Conservation (phyloP, 2,113 vertebrate genomes). For the Charadrius vociferus region DNA sequence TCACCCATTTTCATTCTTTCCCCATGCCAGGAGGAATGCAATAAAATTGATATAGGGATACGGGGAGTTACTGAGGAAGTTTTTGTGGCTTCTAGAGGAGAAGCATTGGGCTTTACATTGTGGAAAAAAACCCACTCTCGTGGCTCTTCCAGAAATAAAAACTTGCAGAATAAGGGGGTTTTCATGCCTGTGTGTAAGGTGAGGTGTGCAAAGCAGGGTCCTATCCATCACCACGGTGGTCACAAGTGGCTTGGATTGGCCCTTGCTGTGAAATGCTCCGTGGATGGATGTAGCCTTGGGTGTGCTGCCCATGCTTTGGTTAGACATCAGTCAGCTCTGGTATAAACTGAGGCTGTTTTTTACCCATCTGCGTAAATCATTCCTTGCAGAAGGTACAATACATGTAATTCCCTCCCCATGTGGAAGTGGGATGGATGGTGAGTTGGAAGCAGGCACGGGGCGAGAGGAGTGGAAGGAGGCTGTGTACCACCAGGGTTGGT, state of each 20-base stretch:
- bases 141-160: neutral
- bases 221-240: neutral
- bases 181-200: neutral
- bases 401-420: neutral
- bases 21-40: neutral
- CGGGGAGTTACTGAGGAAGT: neutral
- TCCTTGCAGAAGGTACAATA: neutral
- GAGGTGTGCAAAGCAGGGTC: neutral
- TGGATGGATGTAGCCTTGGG: neutral
- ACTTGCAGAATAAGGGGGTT: neutral
- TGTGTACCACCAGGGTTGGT: neutral
- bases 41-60: conserved; percentile 7
- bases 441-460: neutral
- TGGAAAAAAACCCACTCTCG: neutral
- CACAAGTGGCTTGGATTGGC: neutral
- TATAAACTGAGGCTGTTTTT: neutral
- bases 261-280: neutral
- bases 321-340: neutral
- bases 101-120: neutral
- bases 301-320: neutral
- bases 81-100: conserved; percentile 9
- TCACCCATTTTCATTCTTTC: conserved; percentile 34
- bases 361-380: neutral
- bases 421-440: neutral
- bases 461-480: neutral